phyloP scores from a whole-genome alignment of 2,113 vertebrate species.

The Myxocyprinus asiaticus region DNA sequence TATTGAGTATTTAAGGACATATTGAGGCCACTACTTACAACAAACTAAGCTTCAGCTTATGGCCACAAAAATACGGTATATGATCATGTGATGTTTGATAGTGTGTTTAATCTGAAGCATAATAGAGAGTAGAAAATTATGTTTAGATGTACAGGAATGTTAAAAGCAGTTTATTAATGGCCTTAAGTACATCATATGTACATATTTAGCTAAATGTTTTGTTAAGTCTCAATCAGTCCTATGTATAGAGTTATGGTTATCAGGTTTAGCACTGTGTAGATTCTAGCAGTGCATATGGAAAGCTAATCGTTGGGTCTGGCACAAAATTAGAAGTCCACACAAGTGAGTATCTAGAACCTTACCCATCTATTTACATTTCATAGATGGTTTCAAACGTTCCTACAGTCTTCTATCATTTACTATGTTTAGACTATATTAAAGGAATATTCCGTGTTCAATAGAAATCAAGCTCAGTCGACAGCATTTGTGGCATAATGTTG shows the following conservation, averaged over 20 bases:
- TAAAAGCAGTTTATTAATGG: too few relatives aligned
- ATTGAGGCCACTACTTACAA: neutral
- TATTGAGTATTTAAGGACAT: too few relatives aligned
- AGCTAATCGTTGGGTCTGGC: conserved; percentile 35
- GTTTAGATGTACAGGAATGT: too few relatives aligned
- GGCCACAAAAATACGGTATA: neutral
- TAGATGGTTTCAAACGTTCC: too few relatives aligned
- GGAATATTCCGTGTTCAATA: too few relatives aligned
- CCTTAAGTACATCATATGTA: too few relatives aligned
- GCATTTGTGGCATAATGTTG: too few relatives aligned
- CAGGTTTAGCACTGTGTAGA: conserved; percentile 19
- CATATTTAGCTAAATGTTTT: too few relatives aligned
- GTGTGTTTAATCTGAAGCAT: neutral
- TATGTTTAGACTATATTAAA: too few relatives aligned
- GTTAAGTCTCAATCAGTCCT: neutral
- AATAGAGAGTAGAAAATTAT: neutral
- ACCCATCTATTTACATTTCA: neutral
- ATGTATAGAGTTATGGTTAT: neutral
- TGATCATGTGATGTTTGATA: neutral
- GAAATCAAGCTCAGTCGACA: too few relatives aligned
- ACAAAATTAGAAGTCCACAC: conserved; percentile 33
- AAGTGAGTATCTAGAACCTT: conserved; percentile 6
- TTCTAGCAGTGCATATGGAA: conserved; percentile 18
- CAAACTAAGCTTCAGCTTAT: neutral
- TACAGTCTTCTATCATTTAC: too few relatives aligned